phyloP scores from a whole-genome alignment of 2,888 invertebrate genomes.

The Synergus laeviventris region DNA sequence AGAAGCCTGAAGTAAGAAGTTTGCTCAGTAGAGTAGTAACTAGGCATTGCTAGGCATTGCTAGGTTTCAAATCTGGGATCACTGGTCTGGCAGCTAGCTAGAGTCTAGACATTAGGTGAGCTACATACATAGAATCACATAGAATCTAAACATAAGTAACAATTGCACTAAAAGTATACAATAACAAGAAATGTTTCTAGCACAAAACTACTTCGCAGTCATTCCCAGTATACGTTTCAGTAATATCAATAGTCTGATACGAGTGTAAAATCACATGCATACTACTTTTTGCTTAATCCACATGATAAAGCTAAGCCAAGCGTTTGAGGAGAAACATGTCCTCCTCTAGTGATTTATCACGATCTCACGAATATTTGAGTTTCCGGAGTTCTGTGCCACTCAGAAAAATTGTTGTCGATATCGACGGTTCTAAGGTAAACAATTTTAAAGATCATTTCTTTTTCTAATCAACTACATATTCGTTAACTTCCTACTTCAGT shows the following conservation, averaged over 20 bases:
- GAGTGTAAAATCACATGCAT: not conserved
- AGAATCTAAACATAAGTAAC: too few relatives aligned
- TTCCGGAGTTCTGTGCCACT: conserved; percentile 87
- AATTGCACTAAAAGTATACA: not conserved
- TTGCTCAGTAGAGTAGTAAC: too few relatives aligned
- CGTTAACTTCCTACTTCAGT: not conserved
- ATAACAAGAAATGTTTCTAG: conserved; percentile 33
- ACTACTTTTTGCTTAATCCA: not conserved
- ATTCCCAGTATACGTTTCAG: not conserved
- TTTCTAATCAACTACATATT: not conserved
- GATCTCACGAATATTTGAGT: conserved; percentile 87
- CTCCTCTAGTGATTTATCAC: conserved; percentile 84
- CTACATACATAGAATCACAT: too few relatives aligned
- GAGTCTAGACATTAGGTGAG: too few relatives aligned
- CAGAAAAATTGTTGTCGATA: conserved; percentile 87
- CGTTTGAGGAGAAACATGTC: conserved; percentile 77
- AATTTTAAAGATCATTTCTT: conserved; percentile 25
- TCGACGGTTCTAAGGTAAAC: conserved; percentile 85
- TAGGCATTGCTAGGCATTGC: too few relatives aligned
- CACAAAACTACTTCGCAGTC: too few relatives aligned
- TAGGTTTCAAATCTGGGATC: too few relatives aligned
- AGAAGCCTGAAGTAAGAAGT: too few relatives aligned
- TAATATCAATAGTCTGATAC: conserved; percentile 17
- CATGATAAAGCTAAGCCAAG: conserved; percentile 18
- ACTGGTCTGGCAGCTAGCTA: too few relatives aligned